Base-by-base conservation (phyloP, 1,140 invertebrate genomes). In the Andricus grossulariae region DNA sequence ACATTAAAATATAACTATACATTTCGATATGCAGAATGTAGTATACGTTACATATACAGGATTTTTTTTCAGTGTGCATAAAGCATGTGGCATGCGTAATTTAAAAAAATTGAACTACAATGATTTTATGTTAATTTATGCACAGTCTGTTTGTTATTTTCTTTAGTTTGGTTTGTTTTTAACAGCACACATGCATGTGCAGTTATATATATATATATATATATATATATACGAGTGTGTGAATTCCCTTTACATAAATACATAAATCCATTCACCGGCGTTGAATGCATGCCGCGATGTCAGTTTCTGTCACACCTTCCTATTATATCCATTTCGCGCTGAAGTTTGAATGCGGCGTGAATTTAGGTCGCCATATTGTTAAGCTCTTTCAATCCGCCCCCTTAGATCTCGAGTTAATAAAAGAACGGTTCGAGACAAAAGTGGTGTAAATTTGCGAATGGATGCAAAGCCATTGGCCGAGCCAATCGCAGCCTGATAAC, bases 311-410 rank as follows among this genome's bases (percentile, higher is more conserved):
- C 75, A 77, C 60, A 32, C 52, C 32, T 66, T n/a, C 71, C 52
- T 54, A 77, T 80, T 77, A 75, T 80, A 80, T 75, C 75, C 73
- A 77, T 77, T 77, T 77, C 75, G 73, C 73, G 75, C 50, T 45
- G 25, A 57, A 72, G 73, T 71, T 73, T 80, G 72, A 80, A 80
- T 77, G 50, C 71, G n/a, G 32, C 49, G 50, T 25, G 76, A 77
- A 80, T 80, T 80, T 80, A 80, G 79, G 79, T 80, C 79, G 76
- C 49, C 71, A 75, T 77, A 77, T 80, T 80, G 79, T 80, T 75
- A 73, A 77, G 76, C 73, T 80, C 79, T 70, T 75, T 77, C 71
- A 72, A 80, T 76, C 71, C 76, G 25, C 50, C 50, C 39, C 60
- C 66, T 54, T 75, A 51, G 73, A 79, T 79, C 72, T 49, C 57